phyloP scores from a whole-genome alignment of 2,113 vertebrate species.

The Sciurus niger region DNA sequence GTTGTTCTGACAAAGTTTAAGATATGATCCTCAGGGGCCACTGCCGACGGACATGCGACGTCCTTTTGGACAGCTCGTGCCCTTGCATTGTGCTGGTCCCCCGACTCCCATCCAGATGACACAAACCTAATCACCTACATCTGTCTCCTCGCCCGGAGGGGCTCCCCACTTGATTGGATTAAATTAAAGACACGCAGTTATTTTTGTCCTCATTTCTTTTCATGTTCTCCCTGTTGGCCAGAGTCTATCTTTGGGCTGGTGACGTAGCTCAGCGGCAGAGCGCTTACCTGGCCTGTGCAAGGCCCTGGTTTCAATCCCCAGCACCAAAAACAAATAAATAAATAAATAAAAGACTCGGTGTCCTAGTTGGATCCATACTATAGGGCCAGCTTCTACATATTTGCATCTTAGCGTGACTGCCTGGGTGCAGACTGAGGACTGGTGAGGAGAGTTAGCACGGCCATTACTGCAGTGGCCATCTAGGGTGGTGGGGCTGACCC shows the following conservation, averaged over 20 bases:
- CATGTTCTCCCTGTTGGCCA: neutral
- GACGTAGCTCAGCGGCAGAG: too few relatives aligned
- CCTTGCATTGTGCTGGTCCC: neutral
- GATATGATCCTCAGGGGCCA: accelerated
- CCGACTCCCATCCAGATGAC: neutral
- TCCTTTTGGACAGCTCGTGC: accelerated
- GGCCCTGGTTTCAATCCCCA: too few relatives aligned
- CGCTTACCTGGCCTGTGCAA: too few relatives aligned
- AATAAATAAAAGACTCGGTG: too few relatives aligned
- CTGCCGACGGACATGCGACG: accelerated
- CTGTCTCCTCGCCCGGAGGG: neutral
- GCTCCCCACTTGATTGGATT: neutral
- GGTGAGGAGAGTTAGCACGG: neutral
- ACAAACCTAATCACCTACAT: neutral
- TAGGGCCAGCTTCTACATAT: neutral
- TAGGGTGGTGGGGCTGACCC: neutral
- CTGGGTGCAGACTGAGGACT: neutral
- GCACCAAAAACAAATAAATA: too few relatives aligned
- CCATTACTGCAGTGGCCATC: accelerated
- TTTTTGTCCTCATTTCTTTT: neutral
- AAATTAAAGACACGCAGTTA: neutral
- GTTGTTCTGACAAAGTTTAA: neutral
- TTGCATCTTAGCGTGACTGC: neutral
- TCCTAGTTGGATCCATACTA: accelerated
- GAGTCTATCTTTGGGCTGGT: neutral